Base-by-base conservation (phyloP, 2,888 invertebrate genomes). In the Caenorhabditis afra region DNA sequence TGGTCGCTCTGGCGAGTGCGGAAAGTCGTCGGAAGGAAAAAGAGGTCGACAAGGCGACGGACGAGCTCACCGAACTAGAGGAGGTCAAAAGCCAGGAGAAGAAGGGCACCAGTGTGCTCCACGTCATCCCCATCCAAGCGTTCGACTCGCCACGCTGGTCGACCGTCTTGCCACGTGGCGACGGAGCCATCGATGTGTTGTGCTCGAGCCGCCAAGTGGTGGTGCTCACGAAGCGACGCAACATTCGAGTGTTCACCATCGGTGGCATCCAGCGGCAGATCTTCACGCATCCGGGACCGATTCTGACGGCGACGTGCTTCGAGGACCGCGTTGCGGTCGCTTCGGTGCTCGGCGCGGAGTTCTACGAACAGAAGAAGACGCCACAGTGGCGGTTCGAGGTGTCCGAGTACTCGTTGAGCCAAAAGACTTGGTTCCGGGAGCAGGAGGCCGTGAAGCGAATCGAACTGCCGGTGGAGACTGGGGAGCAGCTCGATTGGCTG, bases 201-300 rank as follows among this genome's bases (percentile, higher is more conserved):
- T 76, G 68, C 11, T 94, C 94, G 4, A 92, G 92, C 16, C 93
- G 93, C n/a, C 93, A 96, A 87, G 93, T 96, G 35, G 96, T 94
- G 0, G 93, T 94, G 66, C 94, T 94, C 1, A 96, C 96, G 0
- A 93, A 93, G 85, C 93, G 93, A 66, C 92, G 95, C 22, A 93
- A 94, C 84, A 91, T 98, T 58, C 92, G 97, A n/a, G 91, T 97
- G 4, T 96, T 94, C 91, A 94, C 95, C 5, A 92, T 94, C 12
- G 94, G 94, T 91, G 98, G 98, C 53, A 94, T 95, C 0, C 97
- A 98, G 92, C 93, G 94, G 88, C 94, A 95, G 87, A 91, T 94
- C 10, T 91, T 95, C 62, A 93, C 93, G 0, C 90, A 95, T 58
- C 94, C 94, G 0, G 81, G 71, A 7, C 93, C 94, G 5, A 91